Conservation (phyloP, 1,140 invertebrate genomes). For the Microplitis demolitor region DNA sequence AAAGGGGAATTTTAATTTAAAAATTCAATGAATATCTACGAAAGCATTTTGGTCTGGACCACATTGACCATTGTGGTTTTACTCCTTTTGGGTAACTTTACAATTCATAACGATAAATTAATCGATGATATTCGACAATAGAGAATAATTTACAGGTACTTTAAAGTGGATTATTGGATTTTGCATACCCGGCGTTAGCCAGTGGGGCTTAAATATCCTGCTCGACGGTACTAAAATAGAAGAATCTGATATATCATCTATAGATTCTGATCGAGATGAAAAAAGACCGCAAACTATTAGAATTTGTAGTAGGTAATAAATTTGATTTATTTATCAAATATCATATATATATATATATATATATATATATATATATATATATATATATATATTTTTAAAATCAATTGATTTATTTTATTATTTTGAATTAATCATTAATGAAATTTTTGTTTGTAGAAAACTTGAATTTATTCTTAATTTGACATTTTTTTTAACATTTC, state of each 20-base stretch:
- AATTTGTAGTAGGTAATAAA: constrained; percentile 9
- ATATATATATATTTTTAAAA: too few species aligned
- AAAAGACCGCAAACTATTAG: background rate
- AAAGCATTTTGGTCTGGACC: too few species aligned
- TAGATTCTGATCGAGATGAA: constrained; percentile 17
- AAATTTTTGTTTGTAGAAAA: constrained; percentile 18
- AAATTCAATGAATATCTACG: too few species aligned
- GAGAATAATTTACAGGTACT: constrained; percentile 19
- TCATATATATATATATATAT: too few species aligned
- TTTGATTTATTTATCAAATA: background rate
- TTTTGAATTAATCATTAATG: background rate
- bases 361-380: too few species aligned
- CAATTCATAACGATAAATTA: too few species aligned
- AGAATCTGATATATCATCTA: constrained; percentile 1
- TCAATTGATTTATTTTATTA: too few species aligned
- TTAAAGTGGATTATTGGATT: constrained; percentile 36
- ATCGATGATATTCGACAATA: too few species aligned
- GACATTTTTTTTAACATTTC: constrained; percentile 33
- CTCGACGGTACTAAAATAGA: constrained; percentile 1
- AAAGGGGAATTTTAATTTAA: too few species aligned
- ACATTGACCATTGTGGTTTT: too few species aligned
- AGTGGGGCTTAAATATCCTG: constrained; percentile 34
- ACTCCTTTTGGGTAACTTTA: too few species aligned
- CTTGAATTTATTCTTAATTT: constrained; percentile 32
- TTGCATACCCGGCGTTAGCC: constrained; percentile 25